A percentile compares a stretch with the other conserved stretches of the same genome.
phyloP scores from a whole-genome alignment of 2,888 invertebrate species.

The Drosophila formosana region DNA sequence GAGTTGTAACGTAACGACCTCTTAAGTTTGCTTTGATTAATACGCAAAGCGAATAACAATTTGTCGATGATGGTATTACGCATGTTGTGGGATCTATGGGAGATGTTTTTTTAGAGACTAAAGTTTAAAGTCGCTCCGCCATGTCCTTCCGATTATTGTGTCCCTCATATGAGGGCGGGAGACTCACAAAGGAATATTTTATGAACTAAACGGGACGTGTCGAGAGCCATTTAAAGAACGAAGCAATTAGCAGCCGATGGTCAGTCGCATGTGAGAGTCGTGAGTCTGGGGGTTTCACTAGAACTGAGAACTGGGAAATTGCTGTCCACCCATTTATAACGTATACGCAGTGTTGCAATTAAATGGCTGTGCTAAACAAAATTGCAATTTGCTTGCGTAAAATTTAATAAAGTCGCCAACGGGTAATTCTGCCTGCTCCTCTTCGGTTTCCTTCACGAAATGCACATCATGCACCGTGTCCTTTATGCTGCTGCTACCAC shows the following conservation, averaged over 20 bases:
- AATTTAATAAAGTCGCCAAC: slow-evolving; percentile 68
- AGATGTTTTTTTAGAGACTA: too few relatives aligned
- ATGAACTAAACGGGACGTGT: slow-evolving; percentile 1
- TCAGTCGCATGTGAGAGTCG: neutral
- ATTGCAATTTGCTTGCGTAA: slow-evolving; percentile 72
- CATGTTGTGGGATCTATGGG: too few relatives aligned
- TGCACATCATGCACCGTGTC: neutral
- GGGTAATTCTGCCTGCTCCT: neutral
- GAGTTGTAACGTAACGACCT: too few relatives aligned
- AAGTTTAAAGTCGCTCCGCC: too few relatives aligned
- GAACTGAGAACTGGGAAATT: slow-evolving; percentile 15
- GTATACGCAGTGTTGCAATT: slow-evolving; percentile 61
- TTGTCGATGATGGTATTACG: too few relatives aligned
- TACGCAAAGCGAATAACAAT: too few relatives aligned
- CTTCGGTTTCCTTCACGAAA: neutral
- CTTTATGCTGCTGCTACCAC: too few relatives aligned
- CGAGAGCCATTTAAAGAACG: slow-evolving; percentile 1
- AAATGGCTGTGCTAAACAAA: slow-evolving; percentile 55
- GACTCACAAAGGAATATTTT: neutral
- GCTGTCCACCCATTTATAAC: slow-evolving; percentile 47
- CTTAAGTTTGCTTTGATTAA: too few relatives aligned
- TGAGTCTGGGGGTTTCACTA: neutral
- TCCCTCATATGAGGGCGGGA: slow-evolving; percentile 16
- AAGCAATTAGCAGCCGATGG: slow-evolving; percentile 1
- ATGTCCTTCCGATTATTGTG: neutral